phyloP scores from a whole-genome alignment of 2,888 invertebrate genomes.

The Geophilus truncorum region DNA sequence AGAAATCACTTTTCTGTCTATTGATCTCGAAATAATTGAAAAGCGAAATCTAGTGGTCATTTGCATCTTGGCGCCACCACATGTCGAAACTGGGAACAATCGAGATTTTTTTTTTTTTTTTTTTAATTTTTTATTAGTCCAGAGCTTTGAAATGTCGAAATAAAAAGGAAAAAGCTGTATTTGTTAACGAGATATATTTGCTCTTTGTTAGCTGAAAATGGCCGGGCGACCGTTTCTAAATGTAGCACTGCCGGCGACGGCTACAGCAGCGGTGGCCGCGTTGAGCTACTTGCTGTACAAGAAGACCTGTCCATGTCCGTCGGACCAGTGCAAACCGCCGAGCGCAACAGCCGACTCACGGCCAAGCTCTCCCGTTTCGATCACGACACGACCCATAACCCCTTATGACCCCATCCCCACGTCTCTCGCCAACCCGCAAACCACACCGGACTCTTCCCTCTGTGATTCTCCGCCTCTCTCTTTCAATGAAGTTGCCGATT shows the following conservation, averaged over 20 bases:
- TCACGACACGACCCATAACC: background rate
- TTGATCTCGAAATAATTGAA: no score
- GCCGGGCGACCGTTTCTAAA: slow-evolving; percentile 2
- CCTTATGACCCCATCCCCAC: background rate
- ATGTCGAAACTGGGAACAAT: no score
- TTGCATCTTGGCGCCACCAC: no score
- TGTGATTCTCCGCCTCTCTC: slow-evolving; percentile 11
- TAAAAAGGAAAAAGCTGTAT: no score
- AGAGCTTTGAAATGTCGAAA: background rate
- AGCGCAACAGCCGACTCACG: background rate
- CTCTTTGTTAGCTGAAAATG: slow-evolving; percentile 14
- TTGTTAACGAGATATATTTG: background rate
- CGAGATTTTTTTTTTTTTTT: no score
- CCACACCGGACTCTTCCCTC: slow-evolving; percentile 10
- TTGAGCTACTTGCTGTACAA: slow-evolving; percentile 2
- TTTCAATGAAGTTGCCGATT: background rate
- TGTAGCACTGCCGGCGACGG: background rate
- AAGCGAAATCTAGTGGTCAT: no score
- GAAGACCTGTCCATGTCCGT: background rate
- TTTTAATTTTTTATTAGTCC: slow-evolving; percentile 5
- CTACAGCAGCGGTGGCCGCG: slow-evolving; percentile 3
- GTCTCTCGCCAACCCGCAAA: background rate
- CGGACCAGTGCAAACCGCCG: background rate
- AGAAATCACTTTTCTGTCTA: no score
- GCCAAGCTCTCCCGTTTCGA: background rate